Base-by-base conservation (phyloP, 1,140 invertebrate genomes). In the Drosophila melanica region DNA sequence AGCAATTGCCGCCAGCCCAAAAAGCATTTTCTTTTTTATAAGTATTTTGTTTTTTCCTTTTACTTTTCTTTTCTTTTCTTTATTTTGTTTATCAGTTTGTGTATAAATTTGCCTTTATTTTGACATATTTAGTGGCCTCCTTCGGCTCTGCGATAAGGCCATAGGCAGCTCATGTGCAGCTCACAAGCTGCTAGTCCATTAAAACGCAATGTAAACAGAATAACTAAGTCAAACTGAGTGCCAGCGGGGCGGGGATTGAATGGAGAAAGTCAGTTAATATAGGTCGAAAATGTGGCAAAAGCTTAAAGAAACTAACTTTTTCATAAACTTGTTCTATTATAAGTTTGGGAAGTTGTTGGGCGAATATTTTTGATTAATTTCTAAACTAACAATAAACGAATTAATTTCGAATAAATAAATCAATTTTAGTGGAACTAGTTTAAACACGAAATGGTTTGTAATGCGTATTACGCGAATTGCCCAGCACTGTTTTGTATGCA, bases 91-190 rank as follows among this genome's bases (percentile, higher is more conserved):
- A 86, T 86, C 82, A 82, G 82, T 68, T 87, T 76, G 75, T 89
- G 79, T 87, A 86, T 86, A 86, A 86, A 86, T 86, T 86, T 86
- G 82, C 82, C 79, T 79, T 87, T 87, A 79, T 63, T 87, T 87
- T 86, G 82, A 82, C 82, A 87, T 86, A 86, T 86, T 86, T 86
- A 89, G 82, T 89, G 67, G 84, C 64, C 62, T 68, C 47, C 70
- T 64, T 41, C 41, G 77, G 64, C 64, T 54, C 16, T 8, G 23
- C 42, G 81, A 87, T 86, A 87, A 76, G 59, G 27, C 66, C 66
- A 45, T 63, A 47, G 44, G 65, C 63, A 51, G 37, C 81, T 72
- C 53, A 64, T 54, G 70, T 75, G 55, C 53, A 57, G 27, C 62
- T 42, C 50, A 48, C 42, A 33, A 62, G 58, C 50, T 54, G 63